Base-by-base conservation (phyloP, 2,797 vertebrate species). In the Darevskia mixta region DNA sequence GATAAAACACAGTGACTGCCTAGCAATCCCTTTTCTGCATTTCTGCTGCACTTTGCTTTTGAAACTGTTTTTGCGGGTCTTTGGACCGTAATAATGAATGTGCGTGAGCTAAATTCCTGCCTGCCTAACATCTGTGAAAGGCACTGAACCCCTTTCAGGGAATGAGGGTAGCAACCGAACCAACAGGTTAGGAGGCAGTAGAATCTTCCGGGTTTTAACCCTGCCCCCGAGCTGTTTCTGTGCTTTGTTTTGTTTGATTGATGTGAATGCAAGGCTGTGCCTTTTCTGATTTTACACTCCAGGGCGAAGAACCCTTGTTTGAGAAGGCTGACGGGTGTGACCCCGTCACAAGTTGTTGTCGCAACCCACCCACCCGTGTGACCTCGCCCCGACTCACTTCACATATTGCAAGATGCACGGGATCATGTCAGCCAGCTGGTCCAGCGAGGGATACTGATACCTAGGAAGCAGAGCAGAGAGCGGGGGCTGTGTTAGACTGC, bases 341-440 rank as follows among this genome's bases (percentile, higher is more conserved):
- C 49, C 8, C 15, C 15, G 11, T 29, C 32, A 5, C 32, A 41
- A 29, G 27, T 41, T 41, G 27, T 23, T 2, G 41, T 61, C 43
- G 4, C 45, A 29, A 73, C 18, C 8, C 78, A 55, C 29, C 49
- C 15, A 8, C 27, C 25, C 25, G 4, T 5, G 18, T 11, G 8
- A 35, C 25, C 78, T 43, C 45, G 15, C 20, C 15, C 79, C 82
- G 61, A 97, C 98, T 98, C 95, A 99, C 98, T 98, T 98, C 95
- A 99, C 98, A 91, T 97, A 98, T 95, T 98, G 97, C 95, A 98
- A 95, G 67, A 98, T 97, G 32, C 97, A 95, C 1, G 98, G 98
- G 86, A 99, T 97, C 98, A 98, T 99, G 94, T 98, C 98, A 2
- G 98, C 97, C 82, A 98, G 93, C 92, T 98, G 98, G 92, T 98